phyloP scores from a whole-genome alignment of 2,888 invertebrate genomes.

The Amiota mariae region DNA sequence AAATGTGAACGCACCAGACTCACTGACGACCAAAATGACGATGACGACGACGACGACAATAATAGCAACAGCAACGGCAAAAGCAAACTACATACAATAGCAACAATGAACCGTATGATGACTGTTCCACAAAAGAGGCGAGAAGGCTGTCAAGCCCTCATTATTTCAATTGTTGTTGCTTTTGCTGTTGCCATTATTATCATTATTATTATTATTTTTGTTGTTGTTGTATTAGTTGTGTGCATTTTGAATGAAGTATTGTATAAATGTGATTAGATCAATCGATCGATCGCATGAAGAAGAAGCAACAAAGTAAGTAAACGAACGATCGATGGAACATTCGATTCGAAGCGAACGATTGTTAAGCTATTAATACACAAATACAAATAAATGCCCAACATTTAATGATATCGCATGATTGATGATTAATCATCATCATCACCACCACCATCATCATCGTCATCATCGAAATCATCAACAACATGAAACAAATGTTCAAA shows the following conservation, averaged over 20 bases:
- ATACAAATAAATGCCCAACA: conserved; percentile 52
- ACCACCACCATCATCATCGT: neutral
- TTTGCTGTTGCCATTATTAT: conserved; percentile 18
- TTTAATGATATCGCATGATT: conserved; percentile 65
- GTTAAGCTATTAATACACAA: conserved; percentile 38
- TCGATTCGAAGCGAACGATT: neutral
- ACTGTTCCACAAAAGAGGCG: too few species aligned
- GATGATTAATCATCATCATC: conserved; percentile 62
- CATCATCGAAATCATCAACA: conserved; percentile 49
- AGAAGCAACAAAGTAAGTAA: too few species aligned
- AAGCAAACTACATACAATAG: too few species aligned
- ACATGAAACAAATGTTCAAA: neutral
- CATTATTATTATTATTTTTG: conserved; percentile 27
- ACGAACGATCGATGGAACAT: neutral
- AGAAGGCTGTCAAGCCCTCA: too few species aligned
- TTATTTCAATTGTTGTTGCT: too few species aligned
- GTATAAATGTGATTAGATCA: conserved; percentile 32
- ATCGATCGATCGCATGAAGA: conserved; percentile 34
- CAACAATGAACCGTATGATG: too few species aligned
- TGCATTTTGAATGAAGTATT: conserved; percentile 26
- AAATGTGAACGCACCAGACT: conserved; percentile 5
- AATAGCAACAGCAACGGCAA: too few species aligned
- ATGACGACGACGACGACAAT: too few species aligned
- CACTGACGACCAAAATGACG: conserved; percentile 1
- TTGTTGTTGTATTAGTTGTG: conserved; percentile 20